A percentile compares a stretch with the other conserved stretches of the same genome.
Evolutionary conservation across 2,797 vertebrate species (phyloP).

Genomic region (Myripristis jacobus): DNA sequence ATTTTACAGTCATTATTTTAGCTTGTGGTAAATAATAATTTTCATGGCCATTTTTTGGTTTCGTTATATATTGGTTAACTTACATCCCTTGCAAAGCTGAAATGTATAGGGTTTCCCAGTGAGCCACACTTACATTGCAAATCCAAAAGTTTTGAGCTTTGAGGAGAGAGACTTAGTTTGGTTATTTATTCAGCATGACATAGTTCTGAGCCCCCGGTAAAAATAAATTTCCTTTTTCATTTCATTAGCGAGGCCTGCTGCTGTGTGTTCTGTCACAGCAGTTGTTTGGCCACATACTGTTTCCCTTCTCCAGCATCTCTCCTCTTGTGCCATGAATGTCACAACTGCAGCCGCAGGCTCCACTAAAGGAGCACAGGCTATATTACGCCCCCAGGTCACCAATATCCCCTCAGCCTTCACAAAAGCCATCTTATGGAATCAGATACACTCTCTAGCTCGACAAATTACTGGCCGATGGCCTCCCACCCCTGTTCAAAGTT

Average conservation of each 20-base stretch:
- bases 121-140: conserved; percentile 2
- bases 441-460: conserved; percentile 62
- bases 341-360: conserved; percentile 58
- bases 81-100: neutral
- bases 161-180: conserved; percentile 22
- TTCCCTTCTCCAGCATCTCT: conserved; percentile 43
- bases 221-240: conserved; percentile 57
- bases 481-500: conserved; percentile 51
- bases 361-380: conserved; percentile 44
- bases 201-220: conserved; percentile 44
- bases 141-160: conserved; percentile 11
- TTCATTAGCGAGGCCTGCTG: conserved; percentile 33
- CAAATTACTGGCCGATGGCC: conserved; percentile 65
- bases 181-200: conserved; percentile 46
- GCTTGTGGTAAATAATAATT: no score
- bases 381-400: conserved; percentile 69
- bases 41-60: no score
- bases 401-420: conserved; percentile 61
- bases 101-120: conserved; percentile 6
- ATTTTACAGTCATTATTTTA: conserved; percentile 2
- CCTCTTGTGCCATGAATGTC: conserved; percentile 58
- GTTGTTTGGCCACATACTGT: conserved; percentile 58
- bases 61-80: no score
- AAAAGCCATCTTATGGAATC: conserved; percentile 64
- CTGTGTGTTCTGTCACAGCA: conserved; percentile 53